Conservation (phyloP, 2,888 invertebrate genomes). For the Drosophila melanosoma region DNA sequence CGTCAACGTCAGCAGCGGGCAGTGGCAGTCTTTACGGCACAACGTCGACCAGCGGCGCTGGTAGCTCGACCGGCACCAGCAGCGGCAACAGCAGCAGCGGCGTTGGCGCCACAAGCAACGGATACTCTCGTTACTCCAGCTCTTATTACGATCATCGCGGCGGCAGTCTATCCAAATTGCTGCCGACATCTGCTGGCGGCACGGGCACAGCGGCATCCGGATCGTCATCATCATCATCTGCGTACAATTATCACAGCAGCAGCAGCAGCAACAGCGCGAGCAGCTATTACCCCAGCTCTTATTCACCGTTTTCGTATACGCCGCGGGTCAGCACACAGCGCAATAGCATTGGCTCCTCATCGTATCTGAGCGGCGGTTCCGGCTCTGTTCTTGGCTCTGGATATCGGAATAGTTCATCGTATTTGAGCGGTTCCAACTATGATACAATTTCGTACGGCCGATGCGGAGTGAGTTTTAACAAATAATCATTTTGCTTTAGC, state of each 20-base stretch:
- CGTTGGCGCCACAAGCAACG: constrained; percentile 62
- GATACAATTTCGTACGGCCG: constrained; percentile 84
- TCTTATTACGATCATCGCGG: constrained; percentile 79
- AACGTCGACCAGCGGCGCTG: constrained; percentile 76
- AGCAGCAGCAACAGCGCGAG: constrained; percentile 45
- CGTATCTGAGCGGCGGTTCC: constrained; percentile 78
- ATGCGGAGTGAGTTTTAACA: constrained; percentile 84
- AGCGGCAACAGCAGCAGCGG: constrained; percentile 41
- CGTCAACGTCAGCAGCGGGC: constrained; percentile 84
- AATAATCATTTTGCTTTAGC: constrained; percentile 34
- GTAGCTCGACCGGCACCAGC: constrained; percentile 60
- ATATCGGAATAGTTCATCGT: constrained; percentile 82
- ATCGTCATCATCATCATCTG: constrained; percentile 44
- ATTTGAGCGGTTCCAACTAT: constrained; percentile 80
- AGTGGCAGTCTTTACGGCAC: constrained; percentile 85
- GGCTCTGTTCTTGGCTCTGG: constrained; percentile 59
- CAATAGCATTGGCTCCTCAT: constrained; percentile 63
- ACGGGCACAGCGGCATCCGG: constrained; percentile 34
- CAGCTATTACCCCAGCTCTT: constrained; percentile 71
- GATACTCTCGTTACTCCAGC: constrained; percentile 74
- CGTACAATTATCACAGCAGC: constrained; percentile 47
- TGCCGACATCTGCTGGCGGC: constrained; percentile 59
- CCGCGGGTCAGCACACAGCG: constrained; percentile 76
- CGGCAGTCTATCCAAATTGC: constrained; percentile 76
- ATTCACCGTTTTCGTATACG: constrained; percentile 74